Base-by-base conservation (phyloP, 2,888 invertebrate genomes). In the Cerastoderma edule region DNA sequence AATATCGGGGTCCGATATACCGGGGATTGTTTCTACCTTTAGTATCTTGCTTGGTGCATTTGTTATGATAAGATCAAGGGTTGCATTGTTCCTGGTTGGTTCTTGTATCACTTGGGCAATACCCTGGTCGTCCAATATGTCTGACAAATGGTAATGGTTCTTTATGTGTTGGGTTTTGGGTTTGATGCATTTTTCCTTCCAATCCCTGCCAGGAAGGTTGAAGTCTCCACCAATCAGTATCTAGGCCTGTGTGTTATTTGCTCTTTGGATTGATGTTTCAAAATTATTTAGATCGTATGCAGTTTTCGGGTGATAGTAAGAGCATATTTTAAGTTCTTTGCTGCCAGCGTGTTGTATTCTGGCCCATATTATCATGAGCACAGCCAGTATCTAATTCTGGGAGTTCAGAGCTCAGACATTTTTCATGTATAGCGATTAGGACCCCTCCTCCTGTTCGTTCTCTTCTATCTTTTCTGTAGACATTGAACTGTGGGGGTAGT, bases 1-100 rank as follows among this genome's bases (percentile, higher is more conserved):
- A 22, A 54, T 66, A 30, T 72, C 72, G 28, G 65, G 72, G 32
- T 72, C 72, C 27, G 66, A 72, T 35, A 68, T 33, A 19, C 67
- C 67, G 4, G 67, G 56, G 0, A 83, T 65, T 6, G 65, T 54
- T 8, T 75, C 63, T 5, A 67, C 57, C 48, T 44, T 53, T 5
- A 6, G 35, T 27, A 68, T n/a, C 2, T 39, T 53, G 16, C n/a
- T 39, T 54, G 78, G 80, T 1, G 27, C 13, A 48, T 80, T 80
- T 46, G 80, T 78, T 1, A 80, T 32, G 19, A 83, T 30, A 19
- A 83, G 46, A 57, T 83, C 78, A 0, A 81, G 57, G 24, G 73
- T 83, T 39, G 80, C 78, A 5, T 27, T 24, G 13, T 44, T 67
- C 28, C 75, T 68, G 6, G 80, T 78, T 67, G 66, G 72, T 30